Evolutionary conservation across 2,888 invertebrate genomes (phyloP).

Genomic region (Parnassius mnemosyne): DNA sequence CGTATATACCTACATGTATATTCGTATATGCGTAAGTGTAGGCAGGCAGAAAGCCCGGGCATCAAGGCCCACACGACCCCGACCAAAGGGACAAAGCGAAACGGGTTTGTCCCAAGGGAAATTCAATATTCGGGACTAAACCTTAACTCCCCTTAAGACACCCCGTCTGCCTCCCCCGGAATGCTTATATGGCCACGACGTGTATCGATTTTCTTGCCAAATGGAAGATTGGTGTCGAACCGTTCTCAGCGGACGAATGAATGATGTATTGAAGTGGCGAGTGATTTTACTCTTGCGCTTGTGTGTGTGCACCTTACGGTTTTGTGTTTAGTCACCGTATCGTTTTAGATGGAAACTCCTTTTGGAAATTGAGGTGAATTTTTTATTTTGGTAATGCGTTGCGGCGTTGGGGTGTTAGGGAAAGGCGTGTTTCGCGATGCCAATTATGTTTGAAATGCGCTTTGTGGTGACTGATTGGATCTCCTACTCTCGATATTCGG

Average conservation of each 20-base stretch:
- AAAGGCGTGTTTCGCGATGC: slow-evolving; percentile 46
- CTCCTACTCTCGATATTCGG: slow-evolving; percentile 18
- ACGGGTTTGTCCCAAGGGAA: slow-evolving; percentile 82
- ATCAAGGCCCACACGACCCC: slow-evolving; percentile 77
- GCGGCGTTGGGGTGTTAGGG: slow-evolving; percentile 34
- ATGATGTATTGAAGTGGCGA: slow-evolving; percentile 78
- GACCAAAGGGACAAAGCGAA: slow-evolving; percentile 79
- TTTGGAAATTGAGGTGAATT: slow-evolving; percentile 67
- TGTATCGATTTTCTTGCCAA: slow-evolving; percentile 81
- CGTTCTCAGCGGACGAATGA: slow-evolving; percentile 77
- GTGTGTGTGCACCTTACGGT: slow-evolving; percentile 55
- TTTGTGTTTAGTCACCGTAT: slow-evolving; percentile 70
- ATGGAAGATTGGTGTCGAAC: slow-evolving; percentile 81
- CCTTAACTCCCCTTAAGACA: slow-evolving; percentile 80
- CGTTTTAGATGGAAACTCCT: slow-evolving; percentile 66
- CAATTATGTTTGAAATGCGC: slow-evolving; percentile 64
- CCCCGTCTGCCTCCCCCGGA: slow-evolving; percentile 77
- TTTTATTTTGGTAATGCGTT: slow-evolving; percentile 75
- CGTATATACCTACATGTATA: slow-evolving; percentile 42
- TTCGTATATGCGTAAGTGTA: slow-evolving; percentile 35
- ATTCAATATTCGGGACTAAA: slow-evolving; percentile 82
- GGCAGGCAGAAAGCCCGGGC: slow-evolving; percentile 66
- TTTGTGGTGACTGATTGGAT: slow-evolving; percentile 71
- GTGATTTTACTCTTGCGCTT: slow-evolving; percentile 59
- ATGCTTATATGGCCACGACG: slow-evolving; percentile 81